A percentile compares a stretch with the other conserved stretches of the same genome.
These are phyloP conservation scores for Archips xylosteana DNA, from an alignment of 2,888 invertebrate species.

Conservation along the genomic window DNA sequence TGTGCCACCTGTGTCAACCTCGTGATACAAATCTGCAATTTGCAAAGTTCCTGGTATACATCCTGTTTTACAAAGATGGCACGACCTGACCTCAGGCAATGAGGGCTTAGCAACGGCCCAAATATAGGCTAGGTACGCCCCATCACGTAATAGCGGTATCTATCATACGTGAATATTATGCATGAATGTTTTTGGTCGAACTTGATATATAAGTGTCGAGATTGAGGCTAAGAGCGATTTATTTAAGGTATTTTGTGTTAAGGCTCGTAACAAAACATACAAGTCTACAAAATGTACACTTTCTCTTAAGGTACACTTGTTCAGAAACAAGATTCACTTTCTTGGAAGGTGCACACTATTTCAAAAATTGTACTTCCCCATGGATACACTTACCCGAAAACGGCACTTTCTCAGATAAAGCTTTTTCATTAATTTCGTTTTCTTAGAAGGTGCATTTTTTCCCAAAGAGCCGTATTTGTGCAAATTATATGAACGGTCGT, in stretches of 20 bases:
- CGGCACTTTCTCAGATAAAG: no score
- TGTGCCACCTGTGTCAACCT: constrained; percentile 30
- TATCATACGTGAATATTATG: constrained; percentile 16
- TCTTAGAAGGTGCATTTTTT: no score
- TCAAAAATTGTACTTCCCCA: no score
- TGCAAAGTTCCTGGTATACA: constrained; percentile 30
- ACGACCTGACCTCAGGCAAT: constrained; percentile 54
- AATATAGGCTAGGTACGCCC: constrained; percentile 60
- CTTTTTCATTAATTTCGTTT: no score
- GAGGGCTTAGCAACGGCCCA: constrained; percentile 50
- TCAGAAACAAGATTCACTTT: no score
- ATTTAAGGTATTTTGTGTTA: neutral
- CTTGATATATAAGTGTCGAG: neutral
- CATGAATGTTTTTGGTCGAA: neutral
- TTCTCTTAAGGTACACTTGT: no score
- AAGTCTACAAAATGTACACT: no score
- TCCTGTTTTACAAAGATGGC: constrained; percentile 28
- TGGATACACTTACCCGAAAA: no score
- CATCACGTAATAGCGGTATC: constrained; percentile 53
- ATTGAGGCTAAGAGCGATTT: neutral
- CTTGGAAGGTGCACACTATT: no score
- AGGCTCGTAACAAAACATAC: no score
- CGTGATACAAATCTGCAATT: constrained; percentile 22
- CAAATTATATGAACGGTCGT: no score
- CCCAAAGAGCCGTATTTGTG: no score